Evolutionary conservation across 1,140 invertebrate species (phyloP).

Genomic region (Pseudachorutes palmiensis): DNA sequence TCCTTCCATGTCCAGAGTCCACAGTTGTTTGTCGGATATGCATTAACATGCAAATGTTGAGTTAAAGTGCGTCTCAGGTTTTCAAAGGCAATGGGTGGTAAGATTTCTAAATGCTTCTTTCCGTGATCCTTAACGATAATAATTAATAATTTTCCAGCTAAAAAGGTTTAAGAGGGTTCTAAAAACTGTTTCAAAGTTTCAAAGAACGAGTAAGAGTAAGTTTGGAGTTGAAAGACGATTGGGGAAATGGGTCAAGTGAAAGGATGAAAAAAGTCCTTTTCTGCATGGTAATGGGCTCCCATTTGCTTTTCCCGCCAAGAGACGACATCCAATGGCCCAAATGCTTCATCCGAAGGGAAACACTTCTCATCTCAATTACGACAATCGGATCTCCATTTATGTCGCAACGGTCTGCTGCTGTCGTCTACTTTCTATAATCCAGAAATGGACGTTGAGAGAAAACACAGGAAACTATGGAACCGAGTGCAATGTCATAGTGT

Average conservation of each 20-base stretch:
- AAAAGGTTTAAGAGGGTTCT: not conserved
- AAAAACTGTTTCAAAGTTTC: not conserved
- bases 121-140: not conserved
- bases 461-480: too few species aligned
- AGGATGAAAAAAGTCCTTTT: not conserved
- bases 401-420: not conserved
- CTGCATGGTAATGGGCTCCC: conserved; percentile 2
- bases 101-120: not conserved
- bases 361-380: conserved; percentile 10
- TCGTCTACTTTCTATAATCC: not conserved
- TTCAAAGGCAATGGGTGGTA: too few species aligned
- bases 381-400: conserved; percentile 12
- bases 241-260: conserved; percentile 9
- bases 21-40: not conserved
- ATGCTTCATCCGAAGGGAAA: conserved; percentile 5
- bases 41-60: conserved; percentile 5
- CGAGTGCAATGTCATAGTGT: too few species aligned
- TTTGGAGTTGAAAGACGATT: not conserved
- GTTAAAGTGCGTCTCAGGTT: not conserved
- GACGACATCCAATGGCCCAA: not conserved
- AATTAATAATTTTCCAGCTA: conserved; percentile 2
- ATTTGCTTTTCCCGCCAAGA: not conserved
- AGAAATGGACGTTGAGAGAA: not conserved
- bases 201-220: not conserved
- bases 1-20: too few species aligned